Percentiles rank a stretch among this genome's conserved stretches.
Evolutionary conservation across 2,888 invertebrate genomes (phyloP).

Genomic region (Apotomis betuletana): DNA sequence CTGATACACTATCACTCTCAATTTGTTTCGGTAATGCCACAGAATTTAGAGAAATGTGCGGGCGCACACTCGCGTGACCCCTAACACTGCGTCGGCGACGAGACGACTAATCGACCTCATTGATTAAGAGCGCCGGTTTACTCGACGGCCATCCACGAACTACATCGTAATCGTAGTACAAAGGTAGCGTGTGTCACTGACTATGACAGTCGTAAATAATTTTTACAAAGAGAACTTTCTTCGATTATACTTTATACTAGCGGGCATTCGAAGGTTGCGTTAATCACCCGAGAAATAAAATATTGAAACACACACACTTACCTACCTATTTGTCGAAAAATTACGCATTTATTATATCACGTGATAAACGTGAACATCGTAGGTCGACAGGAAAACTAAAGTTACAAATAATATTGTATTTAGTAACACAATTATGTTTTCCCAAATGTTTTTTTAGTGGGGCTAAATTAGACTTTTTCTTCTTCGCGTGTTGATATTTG

Average conservation of each 20-base stretch:
- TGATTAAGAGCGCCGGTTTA: slow-evolving; percentile 50
- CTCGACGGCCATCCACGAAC: slow-evolving; percentile 25
- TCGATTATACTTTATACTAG: not conserved
- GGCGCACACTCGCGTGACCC: slow-evolving; percentile 53
- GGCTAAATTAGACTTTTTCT: too few relatives aligned
- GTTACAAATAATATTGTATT: too few relatives aligned
- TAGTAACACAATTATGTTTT: too few relatives aligned
- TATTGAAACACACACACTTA: too few relatives aligned
- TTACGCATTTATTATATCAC: too few relatives aligned
- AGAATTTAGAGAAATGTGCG: slow-evolving; percentile 43
- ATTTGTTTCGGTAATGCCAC: slow-evolving; percentile 9
- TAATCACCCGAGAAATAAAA: too few relatives aligned
- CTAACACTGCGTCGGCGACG: slow-evolving; percentile 49
- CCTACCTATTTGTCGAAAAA: too few relatives aligned
- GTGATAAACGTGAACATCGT: too few relatives aligned
- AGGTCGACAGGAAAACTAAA: too few relatives aligned
- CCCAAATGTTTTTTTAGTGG: too few relatives aligned
- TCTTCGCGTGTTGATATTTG: too few relatives aligned
- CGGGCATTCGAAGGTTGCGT: too few relatives aligned
- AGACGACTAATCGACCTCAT: slow-evolving; percentile 52
- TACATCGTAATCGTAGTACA: slow-evolving; percentile 22
- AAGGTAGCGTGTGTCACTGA: slow-evolving; percentile 4
- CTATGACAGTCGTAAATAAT: not conserved
- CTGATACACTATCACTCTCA: not conserved
- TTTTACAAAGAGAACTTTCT: not conserved